Evolutionary conservation across 1,140 invertebrate species (phyloP).

Genomic region (Holotrichia oblita): DNA sequence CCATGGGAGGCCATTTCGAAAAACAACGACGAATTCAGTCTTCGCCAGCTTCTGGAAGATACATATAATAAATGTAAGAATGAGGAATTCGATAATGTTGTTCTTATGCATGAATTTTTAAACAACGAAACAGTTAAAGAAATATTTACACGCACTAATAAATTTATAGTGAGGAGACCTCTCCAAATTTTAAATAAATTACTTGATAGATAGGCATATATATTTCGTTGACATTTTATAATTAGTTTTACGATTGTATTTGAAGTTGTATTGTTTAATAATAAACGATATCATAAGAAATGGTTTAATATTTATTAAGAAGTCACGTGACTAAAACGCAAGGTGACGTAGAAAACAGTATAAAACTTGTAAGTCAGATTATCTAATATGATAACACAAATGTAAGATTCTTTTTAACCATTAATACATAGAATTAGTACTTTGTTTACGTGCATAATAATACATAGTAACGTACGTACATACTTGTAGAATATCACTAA

Average conservation of each 20-base stretch:
- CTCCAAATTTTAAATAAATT: slow-evolving; percentile 26
- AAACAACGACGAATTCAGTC: slow-evolving; percentile 48
- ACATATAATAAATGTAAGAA: slow-evolving; percentile 48
- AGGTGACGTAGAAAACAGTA: too few species aligned
- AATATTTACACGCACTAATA: slow-evolving; percentile 46
- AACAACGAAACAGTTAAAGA: slow-evolving; percentile 48
- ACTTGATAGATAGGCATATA: not conserved
- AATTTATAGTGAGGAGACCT: slow-evolving; percentile 48
- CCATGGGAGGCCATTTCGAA: slow-evolving; percentile 52
- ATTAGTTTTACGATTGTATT: not conserved
- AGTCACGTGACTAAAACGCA: too few species aligned
- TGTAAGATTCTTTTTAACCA: too few species aligned
- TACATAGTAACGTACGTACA: too few species aligned
- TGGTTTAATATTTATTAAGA: too few species aligned
- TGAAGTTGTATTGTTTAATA: not conserved
- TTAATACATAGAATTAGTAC: too few species aligned
- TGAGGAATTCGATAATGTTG: slow-evolving; percentile 49
- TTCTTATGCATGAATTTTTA: slow-evolving; percentile 54
- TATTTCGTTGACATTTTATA: not conserved
- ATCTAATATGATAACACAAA: too few species aligned
- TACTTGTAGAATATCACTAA: too few species aligned
- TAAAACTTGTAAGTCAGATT: too few species aligned
- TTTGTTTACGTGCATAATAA: too few species aligned
- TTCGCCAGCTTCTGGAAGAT: slow-evolving; percentile 48
- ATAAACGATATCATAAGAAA: too few species aligned